These are phyloP conservation scores for Geococcyx californianus DNA, from an alignment of 2,113 vertebrate species.

Conservation along the genomic window DNA sequence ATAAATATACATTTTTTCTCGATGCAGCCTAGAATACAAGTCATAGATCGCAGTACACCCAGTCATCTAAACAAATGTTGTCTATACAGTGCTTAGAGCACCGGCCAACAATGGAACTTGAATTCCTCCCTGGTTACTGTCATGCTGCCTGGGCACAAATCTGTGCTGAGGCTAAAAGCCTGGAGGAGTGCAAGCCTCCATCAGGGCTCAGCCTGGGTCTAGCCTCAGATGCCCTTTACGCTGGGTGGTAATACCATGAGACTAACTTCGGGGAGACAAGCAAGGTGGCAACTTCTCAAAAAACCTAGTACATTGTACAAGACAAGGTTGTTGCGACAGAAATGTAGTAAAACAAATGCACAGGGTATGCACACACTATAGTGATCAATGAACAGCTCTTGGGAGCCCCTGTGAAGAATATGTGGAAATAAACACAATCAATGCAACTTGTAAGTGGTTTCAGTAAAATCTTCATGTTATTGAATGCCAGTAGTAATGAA, in stretches of 20 bases:
- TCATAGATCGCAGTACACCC: not conserved
- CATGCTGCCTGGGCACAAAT: not conserved
- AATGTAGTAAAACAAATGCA: not conserved
- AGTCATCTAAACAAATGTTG: not conserved
- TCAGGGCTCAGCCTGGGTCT: not conserved
- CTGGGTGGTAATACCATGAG: not conserved
- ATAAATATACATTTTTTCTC: not conserved
- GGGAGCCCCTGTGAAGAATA: not conserved
- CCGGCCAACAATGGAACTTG: not conserved
- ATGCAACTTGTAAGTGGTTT: not conserved
- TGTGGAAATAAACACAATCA: not conserved
- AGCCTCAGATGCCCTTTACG: not conserved
- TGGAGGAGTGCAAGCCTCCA: not conserved
- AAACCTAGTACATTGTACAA: not conserved
- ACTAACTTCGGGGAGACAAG: not conserved
- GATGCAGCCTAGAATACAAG: not conserved
- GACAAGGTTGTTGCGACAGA: not conserved
- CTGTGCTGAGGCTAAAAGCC: not conserved
- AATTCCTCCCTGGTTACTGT: not conserved
- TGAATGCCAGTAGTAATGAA: not conserved
- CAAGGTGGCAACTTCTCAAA: not conserved
- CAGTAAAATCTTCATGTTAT: not conserved
- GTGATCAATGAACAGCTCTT: accelerated
- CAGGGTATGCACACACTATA: not conserved
- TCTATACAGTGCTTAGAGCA: not conserved